Conservation (phyloP, 2,888 invertebrate genomes). For the Dolomedes plantarius region DNA sequence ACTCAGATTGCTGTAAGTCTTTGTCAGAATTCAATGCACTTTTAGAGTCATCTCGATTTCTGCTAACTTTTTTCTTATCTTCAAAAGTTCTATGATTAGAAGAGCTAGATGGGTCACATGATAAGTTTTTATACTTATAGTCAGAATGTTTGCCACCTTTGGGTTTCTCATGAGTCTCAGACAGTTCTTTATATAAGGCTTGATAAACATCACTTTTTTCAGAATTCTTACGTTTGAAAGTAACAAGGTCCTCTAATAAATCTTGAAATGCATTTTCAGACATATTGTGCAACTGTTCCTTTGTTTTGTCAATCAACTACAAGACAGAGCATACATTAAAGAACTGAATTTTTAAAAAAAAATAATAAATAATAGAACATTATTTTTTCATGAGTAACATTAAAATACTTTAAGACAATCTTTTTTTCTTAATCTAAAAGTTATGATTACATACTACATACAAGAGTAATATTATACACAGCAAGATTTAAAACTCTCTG, state of each 20-base stretch:
- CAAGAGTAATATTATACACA: no score
- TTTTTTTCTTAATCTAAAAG: no score
- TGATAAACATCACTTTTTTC: no score
- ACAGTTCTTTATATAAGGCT: neutral
- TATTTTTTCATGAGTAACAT: no score
- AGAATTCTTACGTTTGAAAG: neutral
- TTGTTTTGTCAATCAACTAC: neutral
- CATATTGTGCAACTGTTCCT: neutral
- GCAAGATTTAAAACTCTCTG: no score
- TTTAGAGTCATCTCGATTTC: constrained; percentile 42
- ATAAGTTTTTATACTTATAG: neutral
- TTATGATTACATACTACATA: no score
- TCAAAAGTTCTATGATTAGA: constrained; percentile 36
- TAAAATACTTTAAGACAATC: no score
- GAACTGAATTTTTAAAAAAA: no score
- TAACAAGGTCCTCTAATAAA: neutral
- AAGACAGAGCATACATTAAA: no score
- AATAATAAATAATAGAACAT: no score
- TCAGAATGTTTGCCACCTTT: neutral
- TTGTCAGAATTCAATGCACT: constrained; percentile 27
- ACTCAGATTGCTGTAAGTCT: constrained; percentile 48
- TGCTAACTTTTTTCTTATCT: constrained; percentile 24
- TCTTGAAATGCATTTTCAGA: neutral
- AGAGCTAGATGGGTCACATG: constrained; percentile 5
- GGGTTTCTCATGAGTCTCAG: neutral